Evolutionary conservation across 2,888 invertebrate genomes (phyloP), one percentile per base, ranked within the genome.

Genomic region (Oscheius sp.): DNA sequence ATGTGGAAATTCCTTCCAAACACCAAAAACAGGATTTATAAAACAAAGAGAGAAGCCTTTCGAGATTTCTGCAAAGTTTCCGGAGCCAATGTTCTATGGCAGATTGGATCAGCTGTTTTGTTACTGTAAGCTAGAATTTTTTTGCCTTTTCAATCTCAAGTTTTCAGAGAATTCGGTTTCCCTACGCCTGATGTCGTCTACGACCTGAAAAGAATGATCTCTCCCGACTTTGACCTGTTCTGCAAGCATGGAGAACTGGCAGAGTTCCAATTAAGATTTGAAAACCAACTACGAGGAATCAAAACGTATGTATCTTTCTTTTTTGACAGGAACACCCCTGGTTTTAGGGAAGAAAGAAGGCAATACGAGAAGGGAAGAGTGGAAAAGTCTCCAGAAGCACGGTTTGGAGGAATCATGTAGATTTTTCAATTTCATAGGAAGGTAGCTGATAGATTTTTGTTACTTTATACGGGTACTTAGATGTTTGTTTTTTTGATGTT

Each of bases 181-280:
- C 84, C 84, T 9, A 83, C 83, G 37, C 83, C 84, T 7, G 84
- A 84, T 53, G 80, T 84, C 58, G 78, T 84, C n/a, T 80, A 82
- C 71, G 84, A 84, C 72, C 33, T 83, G 47, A 83, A 83, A 63
- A 62, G 77, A 48, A 35, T 79, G 73, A 80, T 82, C 33, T 84
- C 84, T 3, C 84, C 84, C n/a, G 84, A 84, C 71, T 84, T 84
- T 59, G 82, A 81, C 60, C 58, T 81, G 42, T 84, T 74, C 59
- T 79, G 82, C 68, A 75, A 80, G 66, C 65, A 72, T 48, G 80
- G 81, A 50, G 76, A 81, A 48, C 51, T 84, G 11, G 83, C 79
- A n/a, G 82, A 84, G 68, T 81, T 77, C 70, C 73, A 81, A 29
- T 42, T 84, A 62, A 77, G 75, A 35, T 81, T 82, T 63, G 79